phyloP scores from a whole-genome alignment of 2,113 vertebrate genomes.

The Carassius gibelio region DNA sequence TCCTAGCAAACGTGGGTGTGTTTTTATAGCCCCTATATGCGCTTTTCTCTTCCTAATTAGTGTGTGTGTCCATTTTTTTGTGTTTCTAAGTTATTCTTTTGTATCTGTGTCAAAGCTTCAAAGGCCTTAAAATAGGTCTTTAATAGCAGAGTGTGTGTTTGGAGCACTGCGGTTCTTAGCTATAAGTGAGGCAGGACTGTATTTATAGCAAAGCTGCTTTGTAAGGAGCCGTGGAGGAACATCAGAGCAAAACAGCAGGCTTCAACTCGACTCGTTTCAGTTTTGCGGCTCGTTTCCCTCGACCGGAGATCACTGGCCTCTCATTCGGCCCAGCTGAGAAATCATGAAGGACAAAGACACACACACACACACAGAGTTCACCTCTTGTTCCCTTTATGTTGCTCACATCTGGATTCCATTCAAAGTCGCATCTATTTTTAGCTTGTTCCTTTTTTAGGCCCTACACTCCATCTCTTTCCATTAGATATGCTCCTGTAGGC shows the following conservation, averaged over 20 bases:
- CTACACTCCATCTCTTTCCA: not conserved
- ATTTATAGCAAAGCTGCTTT: conserved; percentile 73
- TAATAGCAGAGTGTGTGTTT: conserved; percentile 77
- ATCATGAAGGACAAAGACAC: conserved; percentile 39
- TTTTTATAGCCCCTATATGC: conserved; percentile 24
- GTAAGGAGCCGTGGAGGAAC: conserved; percentile 57
- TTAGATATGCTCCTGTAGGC: not conserved
- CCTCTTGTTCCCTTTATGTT: conserved; percentile 46
- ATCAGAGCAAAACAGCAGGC: conserved; percentile 50
- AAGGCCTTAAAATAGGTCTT: conserved; percentile 76
- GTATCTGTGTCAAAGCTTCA: conserved; percentile 65
- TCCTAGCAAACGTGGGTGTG: conserved; percentile 11
- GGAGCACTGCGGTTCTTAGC: conserved; percentile 69
- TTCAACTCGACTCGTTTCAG: conserved; percentile 4
- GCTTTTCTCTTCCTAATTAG: conserved; percentile 27
- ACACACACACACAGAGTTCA: conserved; percentile 32
- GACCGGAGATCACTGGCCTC: conserved; percentile 21
- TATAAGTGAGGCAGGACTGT: conserved; percentile 74
- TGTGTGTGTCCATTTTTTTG: conserved; percentile 43
- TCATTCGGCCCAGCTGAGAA: conserved; percentile 17
- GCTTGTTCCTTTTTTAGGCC: not conserved
- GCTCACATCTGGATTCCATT: conserved; percentile 52
- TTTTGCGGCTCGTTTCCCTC: conserved; percentile 22
- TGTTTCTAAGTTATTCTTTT: conserved; percentile 42
- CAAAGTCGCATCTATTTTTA: conserved; percentile 45